A percentile compares a stretch with the other conserved stretches of the same genome.
Conservation (phyloP, 30 jellyfish, hydroid and myxozoan species). For the Aurelia coerulea region DNA sequence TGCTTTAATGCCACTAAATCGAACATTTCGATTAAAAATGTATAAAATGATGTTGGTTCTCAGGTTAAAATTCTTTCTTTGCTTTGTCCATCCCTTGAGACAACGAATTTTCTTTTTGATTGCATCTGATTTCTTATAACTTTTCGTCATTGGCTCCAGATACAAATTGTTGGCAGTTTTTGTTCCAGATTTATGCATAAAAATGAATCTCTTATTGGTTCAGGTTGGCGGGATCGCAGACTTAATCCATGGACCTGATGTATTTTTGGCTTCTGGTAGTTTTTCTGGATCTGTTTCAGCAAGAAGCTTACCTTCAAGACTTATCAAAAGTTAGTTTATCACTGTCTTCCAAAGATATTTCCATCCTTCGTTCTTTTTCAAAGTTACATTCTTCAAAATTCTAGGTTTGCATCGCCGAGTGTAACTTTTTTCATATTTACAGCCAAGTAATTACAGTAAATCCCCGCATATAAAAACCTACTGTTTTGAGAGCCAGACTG, state of each 20-base stretch:
- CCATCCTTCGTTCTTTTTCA: not conserved
- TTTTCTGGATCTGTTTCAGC: slow-evolving; percentile 53
- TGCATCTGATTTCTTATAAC: too few species aligned
- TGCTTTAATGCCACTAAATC: too few species aligned
- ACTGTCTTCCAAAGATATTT: too few species aligned
- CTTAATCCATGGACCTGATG: slow-evolving; percentile 68
- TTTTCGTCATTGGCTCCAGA: too few species aligned
- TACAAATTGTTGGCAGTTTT: not conserved
- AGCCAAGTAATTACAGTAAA: too few species aligned
- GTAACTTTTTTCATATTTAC: not conserved
- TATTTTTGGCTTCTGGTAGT: slow-evolving; percentile 73
- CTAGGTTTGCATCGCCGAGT: not conserved
- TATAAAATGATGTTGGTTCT: too few species aligned
- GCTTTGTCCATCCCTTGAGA: too few species aligned
- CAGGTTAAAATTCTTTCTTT: too few species aligned
- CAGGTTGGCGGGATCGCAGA: slow-evolving; percentile 74
- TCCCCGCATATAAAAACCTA: too few species aligned
- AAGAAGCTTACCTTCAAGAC: slow-evolving; percentile 61
- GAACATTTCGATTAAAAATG: too few species aligned
- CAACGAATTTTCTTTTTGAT: too few species aligned
- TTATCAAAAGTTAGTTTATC: slow-evolving; percentile 46
- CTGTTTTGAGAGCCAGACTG: too few species aligned
- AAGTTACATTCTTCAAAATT: not conserved
- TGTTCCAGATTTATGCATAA: not conserved
- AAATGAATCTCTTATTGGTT: not conserved